Evolutionary conservation across 2,888 invertebrate species (phyloP), one percentile per base, ranked within the genome.

Genomic region (Apodemia zela): DNA sequence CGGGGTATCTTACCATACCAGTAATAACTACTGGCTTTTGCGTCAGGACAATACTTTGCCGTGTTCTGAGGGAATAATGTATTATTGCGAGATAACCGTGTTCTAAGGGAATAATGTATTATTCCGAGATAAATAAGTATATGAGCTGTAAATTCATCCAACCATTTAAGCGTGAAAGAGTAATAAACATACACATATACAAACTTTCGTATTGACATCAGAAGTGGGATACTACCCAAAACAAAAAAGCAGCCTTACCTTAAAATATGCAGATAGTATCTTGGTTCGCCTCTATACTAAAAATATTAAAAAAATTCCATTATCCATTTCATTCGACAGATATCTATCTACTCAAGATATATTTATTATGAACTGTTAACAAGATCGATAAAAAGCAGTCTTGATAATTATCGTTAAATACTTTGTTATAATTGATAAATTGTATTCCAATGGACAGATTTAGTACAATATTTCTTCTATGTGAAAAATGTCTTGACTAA

Each of bases 371-470:
- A 38, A 38, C 13, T 13, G 38, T 38, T 38, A 38, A 38, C 38
- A 38, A 38, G 38, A 13, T 38, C 38, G 38, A 38, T 38, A 38
- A 38, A 38, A 38, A 38, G 51, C 51, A 51, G 51, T 51, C 51
- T 51, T 21, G 21, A 51, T 51, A 38, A 38, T 38, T 38, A 13
- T 38, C 38, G 38, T 38, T 38, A 38, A 38, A 38, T 35, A 38
- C 13, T 38, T 38, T 38, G 11, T 35, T 35, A 35, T 35, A 11
- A 13, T 38, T 38, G 7, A 38, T 38, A 38, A 38, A 38, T 13
- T 38, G 38, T 38, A 38, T 38, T 38, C 4, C 13, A 21, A 51
- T 51, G 51, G 51, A 51, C 51, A 51, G 51, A 51, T 49, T 49
- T 49, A 49, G 5, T 49, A 17, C 49, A 49, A 51, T 18, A 11